Conservation (phyloP, 2,113 vertebrate species). For the Antechinus flavipes region DNA sequence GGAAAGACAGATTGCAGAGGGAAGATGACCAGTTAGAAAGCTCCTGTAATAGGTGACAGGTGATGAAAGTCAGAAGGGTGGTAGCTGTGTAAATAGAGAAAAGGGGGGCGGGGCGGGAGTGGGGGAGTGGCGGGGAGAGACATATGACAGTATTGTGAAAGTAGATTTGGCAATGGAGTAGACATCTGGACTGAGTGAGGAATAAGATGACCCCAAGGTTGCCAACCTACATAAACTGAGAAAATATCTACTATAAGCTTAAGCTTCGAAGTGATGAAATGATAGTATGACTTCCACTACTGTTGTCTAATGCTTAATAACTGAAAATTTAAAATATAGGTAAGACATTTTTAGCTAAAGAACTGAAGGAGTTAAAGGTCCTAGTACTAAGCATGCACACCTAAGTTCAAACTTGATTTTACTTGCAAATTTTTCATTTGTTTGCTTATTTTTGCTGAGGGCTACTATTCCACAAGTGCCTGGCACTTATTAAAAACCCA, state of each 20-base stretch:
- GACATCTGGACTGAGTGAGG: background rate
- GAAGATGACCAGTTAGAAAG: background rate
- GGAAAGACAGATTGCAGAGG: background rate
- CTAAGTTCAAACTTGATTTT: background rate
- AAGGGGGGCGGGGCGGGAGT: background rate
- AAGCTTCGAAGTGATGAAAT: background rate
- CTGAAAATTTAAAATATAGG: background rate
- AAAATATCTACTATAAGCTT: background rate
- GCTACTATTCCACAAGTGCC: background rate
- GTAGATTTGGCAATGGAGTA: background rate
- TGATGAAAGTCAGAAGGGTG: background rate
- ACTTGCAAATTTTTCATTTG: conserved; percentile 20
- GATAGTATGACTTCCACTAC: conserved; percentile 8
- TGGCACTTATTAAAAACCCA: background rate
- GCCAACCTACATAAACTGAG: background rate
- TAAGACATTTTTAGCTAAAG: background rate
- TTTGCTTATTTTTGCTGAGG: background rate
- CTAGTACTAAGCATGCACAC: background rate
- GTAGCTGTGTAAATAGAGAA: background rate
- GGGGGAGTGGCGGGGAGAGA: too few relatives aligned
- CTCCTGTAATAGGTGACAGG: background rate
- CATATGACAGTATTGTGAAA: background rate
- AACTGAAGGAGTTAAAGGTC: background rate
- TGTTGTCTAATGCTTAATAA: background rate
- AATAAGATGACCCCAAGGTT: background rate